Evolutionary conservation across 92 coral and sea anemone species (phyloP).

Genomic region (Palythoa caribaeorum): DNA sequence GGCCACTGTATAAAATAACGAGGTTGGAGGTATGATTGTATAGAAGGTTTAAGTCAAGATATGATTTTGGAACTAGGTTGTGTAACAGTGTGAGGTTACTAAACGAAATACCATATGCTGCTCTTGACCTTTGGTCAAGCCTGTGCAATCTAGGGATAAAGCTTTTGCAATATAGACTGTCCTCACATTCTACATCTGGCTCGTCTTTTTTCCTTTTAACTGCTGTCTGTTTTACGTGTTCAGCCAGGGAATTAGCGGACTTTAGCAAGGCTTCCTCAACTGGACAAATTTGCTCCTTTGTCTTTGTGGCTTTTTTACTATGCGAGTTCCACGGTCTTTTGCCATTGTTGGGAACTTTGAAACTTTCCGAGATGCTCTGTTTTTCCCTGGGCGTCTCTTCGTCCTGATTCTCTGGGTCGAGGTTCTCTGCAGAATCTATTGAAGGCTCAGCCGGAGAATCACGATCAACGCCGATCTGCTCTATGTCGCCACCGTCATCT

Average conservation of each 20-base stretch:
- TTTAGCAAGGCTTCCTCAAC: conserved; percentile 5
- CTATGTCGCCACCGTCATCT: too few species aligned
- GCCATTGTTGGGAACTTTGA: conserved; percentile 5
- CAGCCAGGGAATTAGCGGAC: conserved; percentile 1
- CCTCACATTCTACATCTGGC: conserved; percentile 11
- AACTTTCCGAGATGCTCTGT: conserved; percentile 3
- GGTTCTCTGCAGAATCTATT: background rate
- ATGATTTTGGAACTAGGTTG: too few species aligned
- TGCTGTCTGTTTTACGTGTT: conserved; percentile 9
- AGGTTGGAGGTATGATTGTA: too few species aligned
- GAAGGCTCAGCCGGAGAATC: too few species aligned
- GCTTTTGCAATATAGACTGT: conserved; percentile 24
- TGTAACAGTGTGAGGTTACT: too few species aligned
- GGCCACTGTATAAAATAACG: too few species aligned
- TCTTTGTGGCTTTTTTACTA: conserved; percentile 9
- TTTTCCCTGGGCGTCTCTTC: background rate
- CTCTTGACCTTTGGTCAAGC: background rate
- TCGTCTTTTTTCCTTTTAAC: background rate
- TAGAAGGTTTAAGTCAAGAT: too few species aligned
- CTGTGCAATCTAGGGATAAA: conserved; percentile 17
- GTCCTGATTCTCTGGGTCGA: background rate
- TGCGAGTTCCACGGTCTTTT: conserved; percentile 8
- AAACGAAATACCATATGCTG: too few species aligned
- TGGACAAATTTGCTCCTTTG: background rate
- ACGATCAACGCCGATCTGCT: too few species aligned